A percentile compares a stretch with the other conserved stretches of the same genome.
Evolutionary conservation across 2,888 invertebrate genomes (phyloP).

Genomic region (Camponotus fellah): DNA sequence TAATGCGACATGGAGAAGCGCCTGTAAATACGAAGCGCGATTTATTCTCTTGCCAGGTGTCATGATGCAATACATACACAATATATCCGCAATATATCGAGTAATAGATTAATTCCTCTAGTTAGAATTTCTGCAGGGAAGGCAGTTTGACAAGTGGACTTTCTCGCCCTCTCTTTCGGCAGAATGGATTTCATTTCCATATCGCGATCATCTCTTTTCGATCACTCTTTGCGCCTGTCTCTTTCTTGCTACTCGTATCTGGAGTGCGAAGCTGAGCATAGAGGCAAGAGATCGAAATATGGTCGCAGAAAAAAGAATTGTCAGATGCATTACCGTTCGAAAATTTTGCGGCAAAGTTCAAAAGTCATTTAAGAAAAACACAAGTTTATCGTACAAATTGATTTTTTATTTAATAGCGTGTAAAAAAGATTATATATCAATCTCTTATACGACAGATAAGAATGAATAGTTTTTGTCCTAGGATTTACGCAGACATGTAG

Average conservation of each 20-base stretch:
- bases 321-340: conserved; percentile 1
- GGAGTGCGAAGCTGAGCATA: conserved; percentile 16
- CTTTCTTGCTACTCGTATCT: conserved; percentile 47
- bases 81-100: no score
- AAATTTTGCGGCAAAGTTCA: neutral
- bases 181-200: conserved; percentile 24
- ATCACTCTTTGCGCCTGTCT: conserved; percentile 3
- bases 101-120: conserved; percentile 72
- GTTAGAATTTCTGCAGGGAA: conserved; percentile 74
- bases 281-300: neutral
- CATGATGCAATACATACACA: conserved; percentile 68
- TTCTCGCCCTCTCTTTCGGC: conserved; percentile 44
- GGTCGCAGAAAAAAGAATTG: neutral
- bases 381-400: neutral
- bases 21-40: conserved; percentile 66
- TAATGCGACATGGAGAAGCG: conserved; percentile 27
- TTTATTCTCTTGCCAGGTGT: conserved; percentile 70
- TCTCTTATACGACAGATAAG: conserved; percentile 1
- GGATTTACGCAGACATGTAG: conserved; percentile 3
- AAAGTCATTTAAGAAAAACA: neutral
- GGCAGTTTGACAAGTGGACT: conserved; percentile 59
- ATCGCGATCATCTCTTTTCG: neutral
- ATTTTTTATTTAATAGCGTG: conserved; percentile 1
- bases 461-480: neutral
- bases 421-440: neutral